Base-by-base conservation (phyloP, 1,140 invertebrate genomes). In the Pristionchus pacificus region DNA sequence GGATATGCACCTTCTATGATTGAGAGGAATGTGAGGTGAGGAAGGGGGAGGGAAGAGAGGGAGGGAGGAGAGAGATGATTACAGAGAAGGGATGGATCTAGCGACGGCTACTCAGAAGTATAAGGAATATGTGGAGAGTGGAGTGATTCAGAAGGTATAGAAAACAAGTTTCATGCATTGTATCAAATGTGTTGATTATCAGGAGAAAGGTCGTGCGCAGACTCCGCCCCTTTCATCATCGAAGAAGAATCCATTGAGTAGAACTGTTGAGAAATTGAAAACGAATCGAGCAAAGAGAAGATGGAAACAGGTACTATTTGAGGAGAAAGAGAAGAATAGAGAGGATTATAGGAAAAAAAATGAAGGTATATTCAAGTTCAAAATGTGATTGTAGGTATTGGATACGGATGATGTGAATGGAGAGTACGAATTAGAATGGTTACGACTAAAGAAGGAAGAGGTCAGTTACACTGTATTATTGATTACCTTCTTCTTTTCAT, bases 301-400 rank as follows among this genome's bases (percentile, higher is more conserved):
- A 30, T 83, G 81, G 81, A 72, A 80, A 38, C 68, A 84, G 62
- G 76, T 81, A n/a, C 32, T n/a, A n/a, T n/a, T n/a, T n/a, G n/a
- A n/a, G n/a, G n/a, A n/a, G n/a, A n/a, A n/a, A n/a, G n/a, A n/a
- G n/a, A n/a, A n/a, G n/a, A n/a, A n/a, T n/a, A n/a, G n/a, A n/a
- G n/a, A n/a, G n/a, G n/a, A n/a, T n/a, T n/a, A n/a, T n/a, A n/a
- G n/a, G n/a, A n/a, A n/a, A n/a, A n/a, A n/a, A n/a, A n/a, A n/a
- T n/a, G n/a, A n/a, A n/a, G n/a, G n/a, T n/a, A n/a, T n/a, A n/a
- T n/a, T n/a, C n/a, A n/a, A n/a, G n/a, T n/a, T n/a, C n/a, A n/a
- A n/a, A n/a, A n/a, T n/a, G n/a, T n/a, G n/a, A n/a, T n/a, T n/a
- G n/a, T n/a, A n/a, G n/a, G n/a, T n/a, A n/a, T n/a, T 83, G 15